Conservation (phyloP, 2,113 vertebrate species). For the Proteles cristata region DNA sequence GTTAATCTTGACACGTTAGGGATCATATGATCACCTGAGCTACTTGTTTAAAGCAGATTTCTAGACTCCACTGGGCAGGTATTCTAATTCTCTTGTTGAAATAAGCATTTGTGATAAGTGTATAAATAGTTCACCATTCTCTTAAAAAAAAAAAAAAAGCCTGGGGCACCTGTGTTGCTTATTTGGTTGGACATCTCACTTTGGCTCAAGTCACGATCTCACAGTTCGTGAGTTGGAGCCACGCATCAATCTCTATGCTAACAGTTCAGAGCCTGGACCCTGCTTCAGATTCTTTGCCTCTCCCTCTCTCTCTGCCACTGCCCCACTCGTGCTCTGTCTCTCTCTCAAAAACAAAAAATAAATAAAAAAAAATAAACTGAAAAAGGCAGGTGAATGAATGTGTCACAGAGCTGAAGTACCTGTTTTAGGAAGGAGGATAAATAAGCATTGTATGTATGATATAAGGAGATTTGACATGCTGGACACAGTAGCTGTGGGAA, state of each 20-base stretch:
- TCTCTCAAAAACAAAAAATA: not conserved
- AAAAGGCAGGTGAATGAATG: not conserved
- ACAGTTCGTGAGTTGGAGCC: too few relatives aligned
- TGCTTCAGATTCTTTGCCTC: too few relatives aligned
- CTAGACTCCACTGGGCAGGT: not conserved
- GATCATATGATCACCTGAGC: not conserved
- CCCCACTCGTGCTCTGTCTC: too few relatives aligned
- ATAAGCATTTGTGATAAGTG: not conserved
- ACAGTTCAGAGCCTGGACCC: too few relatives aligned
- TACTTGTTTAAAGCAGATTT: slow-evolving; percentile 19
- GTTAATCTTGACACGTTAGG: slow-evolving; percentile 14
- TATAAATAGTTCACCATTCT: not conserved
- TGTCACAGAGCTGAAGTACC: not conserved
- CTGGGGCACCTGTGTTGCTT: too few relatives aligned
- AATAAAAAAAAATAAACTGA: too few relatives aligned
- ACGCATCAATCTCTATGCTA: too few relatives aligned
- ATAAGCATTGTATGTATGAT: not conserved
- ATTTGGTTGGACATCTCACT: too few relatives aligned
- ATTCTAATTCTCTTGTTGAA: not conserved
- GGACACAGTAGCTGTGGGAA: not conserved
- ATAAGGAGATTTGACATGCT: not conserved
- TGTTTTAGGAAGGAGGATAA: not conserved
- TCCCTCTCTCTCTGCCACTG: too few relatives aligned
- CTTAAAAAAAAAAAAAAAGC: not conserved
- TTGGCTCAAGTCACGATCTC: too few relatives aligned